A percentile compares a stretch with the other conserved stretches of the same genome.
These are phyloP conservation scores for Hecatera dysodea DNA, from an alignment of 2,888 invertebrate species.

Conservation along the genomic window DNA sequence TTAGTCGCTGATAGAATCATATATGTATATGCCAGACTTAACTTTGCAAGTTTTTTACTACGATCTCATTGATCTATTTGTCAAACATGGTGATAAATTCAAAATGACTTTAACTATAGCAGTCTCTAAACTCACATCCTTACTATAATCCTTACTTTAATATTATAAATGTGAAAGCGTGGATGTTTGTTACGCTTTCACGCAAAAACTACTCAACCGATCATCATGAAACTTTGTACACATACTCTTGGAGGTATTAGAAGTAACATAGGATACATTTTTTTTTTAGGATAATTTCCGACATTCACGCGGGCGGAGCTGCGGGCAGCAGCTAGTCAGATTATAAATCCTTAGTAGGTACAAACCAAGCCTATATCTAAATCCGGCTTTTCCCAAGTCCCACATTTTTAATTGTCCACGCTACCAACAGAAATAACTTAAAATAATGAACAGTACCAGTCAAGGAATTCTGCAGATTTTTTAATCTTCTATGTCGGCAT, in stretches of 20 bases:
- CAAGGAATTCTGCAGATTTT: slow-evolving; percentile 58
- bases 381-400: background rate
- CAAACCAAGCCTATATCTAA: background rate
- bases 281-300: too few species aligned
- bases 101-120: background rate
- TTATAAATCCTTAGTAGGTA: background rate
- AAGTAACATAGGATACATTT: too few species aligned
- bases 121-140: background rate
- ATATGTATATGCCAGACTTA: too few species aligned
- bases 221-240: too few species aligned
- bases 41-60: background rate
- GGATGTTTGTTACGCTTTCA: too few species aligned
- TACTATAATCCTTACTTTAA: too few species aligned
- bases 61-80: background rate
- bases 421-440: slow-evolving; percentile 34
- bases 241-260: too few species aligned
- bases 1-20: too few species aligned
- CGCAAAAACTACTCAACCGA: too few species aligned
- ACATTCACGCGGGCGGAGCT: too few species aligned
- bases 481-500: slow-evolving; percentile 52
- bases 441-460: slow-evolving; percentile 31
- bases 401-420: slow-evolving; percentile 28
- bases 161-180: too few species aligned
- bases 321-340: too few species aligned
- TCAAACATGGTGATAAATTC: background rate